These are phyloP conservation scores for Tor tambroides DNA, from an alignment of 2,113 vertebrate species.

Conservation along the genomic window DNA sequence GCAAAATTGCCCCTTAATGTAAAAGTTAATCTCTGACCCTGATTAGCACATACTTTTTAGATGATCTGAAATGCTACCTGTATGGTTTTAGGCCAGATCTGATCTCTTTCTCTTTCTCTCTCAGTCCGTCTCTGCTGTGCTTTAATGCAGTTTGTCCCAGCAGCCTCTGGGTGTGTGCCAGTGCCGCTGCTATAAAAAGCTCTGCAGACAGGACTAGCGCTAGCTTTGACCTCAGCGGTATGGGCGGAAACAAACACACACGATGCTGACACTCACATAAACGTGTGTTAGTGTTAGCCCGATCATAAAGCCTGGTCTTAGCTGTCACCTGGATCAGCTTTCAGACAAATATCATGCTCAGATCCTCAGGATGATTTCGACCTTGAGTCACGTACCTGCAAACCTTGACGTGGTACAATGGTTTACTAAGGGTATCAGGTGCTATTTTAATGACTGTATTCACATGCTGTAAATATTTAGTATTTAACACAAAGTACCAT, in stretches of 20 bases:
- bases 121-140: not conserved
- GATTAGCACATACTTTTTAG: not conserved
- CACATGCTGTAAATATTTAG: not conserved
- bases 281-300: not conserved
- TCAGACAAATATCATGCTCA: not conserved
- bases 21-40: no score
- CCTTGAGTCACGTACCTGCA: not conserved
- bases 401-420: not conserved
- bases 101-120: not conserved
- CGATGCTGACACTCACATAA: not conserved
- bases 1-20: no score
- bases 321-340: not conserved
- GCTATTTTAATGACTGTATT: not conserved
- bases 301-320: not conserved
- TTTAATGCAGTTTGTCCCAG: not conserved
- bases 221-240: not conserved
- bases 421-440: not conserved
- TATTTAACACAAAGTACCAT: not conserved
- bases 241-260: not conserved
- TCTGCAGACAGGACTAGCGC: not conserved
- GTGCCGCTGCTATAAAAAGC: not conserved
- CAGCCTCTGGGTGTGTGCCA: not conserved
- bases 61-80: not conserved
- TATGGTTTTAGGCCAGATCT: not conserved
- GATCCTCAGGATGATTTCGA: not conserved